Base-by-base conservation (phyloP, 2,797 vertebrate genomes). In the Euthynnus affinis region DNA sequence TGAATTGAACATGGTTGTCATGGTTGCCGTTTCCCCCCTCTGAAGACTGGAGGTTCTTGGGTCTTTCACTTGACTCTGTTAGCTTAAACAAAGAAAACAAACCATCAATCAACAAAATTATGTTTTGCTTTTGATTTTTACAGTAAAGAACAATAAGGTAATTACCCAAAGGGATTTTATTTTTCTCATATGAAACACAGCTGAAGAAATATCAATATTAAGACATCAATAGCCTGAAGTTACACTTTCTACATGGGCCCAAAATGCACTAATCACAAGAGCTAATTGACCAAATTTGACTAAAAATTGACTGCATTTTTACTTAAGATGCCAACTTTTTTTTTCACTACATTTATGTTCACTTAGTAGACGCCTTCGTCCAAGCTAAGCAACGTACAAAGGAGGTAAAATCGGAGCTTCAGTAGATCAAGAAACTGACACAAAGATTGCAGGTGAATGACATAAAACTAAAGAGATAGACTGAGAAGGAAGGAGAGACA, bases 1-100 rank as follows among this genome's bases (percentile, higher is more conserved):
- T 59, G 71, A 52, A 83, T 85, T 85, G 78, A 87, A 78, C 58
- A 73, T 58, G 78, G 83, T 88, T 86, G 87, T 88, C 69, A 58
- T 78, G 75, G 81, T 90, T 86, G 80, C 88, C 57, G 49, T 88
- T 87, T 75, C 76, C 74, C 72, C 70, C 49, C 5, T 80, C 64
- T 76, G 63, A 84, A 77, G 79, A 78, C 60, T 64, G 34, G 71
- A 62, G 63, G 76, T 82, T 74, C 55, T 51, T 3, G 2, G 66
- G 67, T 69, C 77, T 75, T 66, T 42, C 14, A 37, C 56, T 34
- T 17, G 20, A 58, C 46, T 69, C 42, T 62, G 53, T 61, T 63
- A 5, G 58, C 65, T 68, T 23, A 32, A 8, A 72, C 67, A 71
- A 59, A 77, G 18, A 70, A 44, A 34, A 60, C 48, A 59, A 57